Conservation (phyloP, 1,140 invertebrate genomes). For the Caenorhabditis brenneri region DNA sequence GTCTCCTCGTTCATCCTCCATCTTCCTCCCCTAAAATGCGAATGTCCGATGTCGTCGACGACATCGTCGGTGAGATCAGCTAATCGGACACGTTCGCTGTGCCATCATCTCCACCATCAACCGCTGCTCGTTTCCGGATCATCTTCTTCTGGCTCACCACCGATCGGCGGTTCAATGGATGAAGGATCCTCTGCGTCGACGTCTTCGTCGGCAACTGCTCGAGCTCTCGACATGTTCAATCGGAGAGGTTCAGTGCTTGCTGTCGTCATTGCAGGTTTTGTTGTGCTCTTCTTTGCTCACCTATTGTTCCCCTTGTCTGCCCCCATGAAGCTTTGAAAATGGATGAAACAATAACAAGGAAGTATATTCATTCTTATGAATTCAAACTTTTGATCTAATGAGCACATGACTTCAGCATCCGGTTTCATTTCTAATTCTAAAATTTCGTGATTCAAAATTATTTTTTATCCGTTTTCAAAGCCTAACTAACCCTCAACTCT, state of each 20-base stretch:
- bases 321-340: background rate
- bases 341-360: constrained; percentile 16
- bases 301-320: background rate
- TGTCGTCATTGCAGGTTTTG: constrained; percentile 54
- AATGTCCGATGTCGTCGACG: constrained; percentile 42
- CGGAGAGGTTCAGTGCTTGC: constrained; percentile 54
- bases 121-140: constrained; percentile 11
- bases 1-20: background rate
- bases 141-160: constrained; percentile 4
- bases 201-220: constrained; percentile 44
- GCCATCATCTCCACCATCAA: constrained; percentile 24
- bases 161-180: constrained; percentile 38
- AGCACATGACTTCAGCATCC: background rate
- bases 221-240: constrained; percentile 53
- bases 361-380: background rate
- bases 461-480: background rate
- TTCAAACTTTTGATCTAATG: background rate
- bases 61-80: constrained; percentile 41
- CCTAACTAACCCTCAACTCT: background rate
- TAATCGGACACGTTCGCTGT: constrained; percentile 40
- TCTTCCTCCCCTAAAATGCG: constrained; percentile 1
- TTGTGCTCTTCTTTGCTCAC: constrained; percentile 40
- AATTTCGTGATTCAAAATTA: background rate
- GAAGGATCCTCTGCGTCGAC: constrained; percentile 30
- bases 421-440: background rate